A percentile compares a stretch with the other conserved stretches of the same genome.
phyloP scores from a whole-genome alignment of 1,140 invertebrate genomes.

The Aporrectodea caliginosa region DNA sequence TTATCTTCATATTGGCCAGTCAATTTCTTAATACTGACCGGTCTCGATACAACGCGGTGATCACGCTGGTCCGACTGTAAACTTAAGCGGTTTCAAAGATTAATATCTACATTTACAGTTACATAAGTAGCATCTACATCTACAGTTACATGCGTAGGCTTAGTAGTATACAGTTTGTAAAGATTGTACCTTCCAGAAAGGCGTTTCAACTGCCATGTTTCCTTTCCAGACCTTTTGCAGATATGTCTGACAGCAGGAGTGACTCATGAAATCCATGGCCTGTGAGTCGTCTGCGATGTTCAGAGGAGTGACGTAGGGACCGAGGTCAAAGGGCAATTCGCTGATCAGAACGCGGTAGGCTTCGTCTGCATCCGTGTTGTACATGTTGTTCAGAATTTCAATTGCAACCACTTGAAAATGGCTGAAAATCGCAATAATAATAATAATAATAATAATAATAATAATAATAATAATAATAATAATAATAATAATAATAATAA shows the following conservation, averaged over 20 bases:
- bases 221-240: conserved; percentile 52
- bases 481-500: no score
- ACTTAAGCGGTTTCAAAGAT: no score
- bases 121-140: no score
- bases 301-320: conserved; percentile 29
- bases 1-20: no score
- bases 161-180: no score
- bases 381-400: not conserved
- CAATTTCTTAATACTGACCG: no score
- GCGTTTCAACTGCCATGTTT: conserved; percentile 48
- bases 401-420: not conserved
- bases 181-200: conserved; percentile 45
- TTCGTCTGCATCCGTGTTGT: not conserved
- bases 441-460: no score
- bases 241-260: conserved; percentile 49
- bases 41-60: no score
- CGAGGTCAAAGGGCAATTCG: not conserved
- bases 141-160: no score
- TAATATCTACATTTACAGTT: no score
- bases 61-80: no score
- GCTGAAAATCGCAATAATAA: not conserved
- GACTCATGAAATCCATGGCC: conserved; percentile 50
- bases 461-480: no score
- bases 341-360: not conserved
- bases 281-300: conserved; percentile 43